Conservation (phyloP, 2,888 invertebrate genomes). For the Masnerella sp. region DNA sequence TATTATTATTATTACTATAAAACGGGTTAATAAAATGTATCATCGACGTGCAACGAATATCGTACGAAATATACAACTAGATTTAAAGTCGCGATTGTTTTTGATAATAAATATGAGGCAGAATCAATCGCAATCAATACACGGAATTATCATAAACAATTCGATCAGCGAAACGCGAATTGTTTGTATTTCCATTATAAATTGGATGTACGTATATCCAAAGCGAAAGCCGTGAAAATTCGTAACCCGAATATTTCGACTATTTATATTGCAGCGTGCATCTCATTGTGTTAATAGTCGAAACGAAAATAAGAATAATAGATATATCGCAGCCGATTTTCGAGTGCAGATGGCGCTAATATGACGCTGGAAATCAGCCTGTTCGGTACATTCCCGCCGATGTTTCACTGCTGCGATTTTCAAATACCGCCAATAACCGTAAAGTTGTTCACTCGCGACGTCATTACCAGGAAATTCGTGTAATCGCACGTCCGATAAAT, state of each 20-base stretch:
- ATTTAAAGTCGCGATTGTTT: too few relatives aligned
- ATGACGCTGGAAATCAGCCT: slow-evolving; percentile 29
- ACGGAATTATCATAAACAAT: slow-evolving; percentile 8
- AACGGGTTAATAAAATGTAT: too few relatives aligned
- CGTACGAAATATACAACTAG: too few relatives aligned
- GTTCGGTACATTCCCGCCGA: background rate
- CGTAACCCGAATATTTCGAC: background rate
- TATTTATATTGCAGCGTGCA: slow-evolving; percentile 9
- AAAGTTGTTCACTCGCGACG: slow-evolving; percentile 28
- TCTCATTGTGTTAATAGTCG: background rate
- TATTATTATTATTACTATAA: too few relatives aligned
- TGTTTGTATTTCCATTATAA: slow-evolving; percentile 1
- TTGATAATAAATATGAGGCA: too few relatives aligned
- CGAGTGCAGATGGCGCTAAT: slow-evolving; percentile 44
- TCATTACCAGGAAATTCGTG: slow-evolving; percentile 34
- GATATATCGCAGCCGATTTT: slow-evolving; percentile 32
- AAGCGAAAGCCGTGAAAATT: background rate
- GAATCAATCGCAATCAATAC: slow-evolving; percentile 2
- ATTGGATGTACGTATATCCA: background rate
- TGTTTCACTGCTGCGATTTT: slow-evolving; percentile 48
- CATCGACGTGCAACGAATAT: too few relatives aligned
- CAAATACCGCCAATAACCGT: slow-evolving; percentile 45
- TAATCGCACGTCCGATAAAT: slow-evolving; percentile 38
- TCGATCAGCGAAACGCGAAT: background rate
- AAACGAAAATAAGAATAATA: slow-evolving; percentile 9